phyloP scores from a whole-genome alignment of 2,797 vertebrate species.

The Lepus oiostolus region DNA sequence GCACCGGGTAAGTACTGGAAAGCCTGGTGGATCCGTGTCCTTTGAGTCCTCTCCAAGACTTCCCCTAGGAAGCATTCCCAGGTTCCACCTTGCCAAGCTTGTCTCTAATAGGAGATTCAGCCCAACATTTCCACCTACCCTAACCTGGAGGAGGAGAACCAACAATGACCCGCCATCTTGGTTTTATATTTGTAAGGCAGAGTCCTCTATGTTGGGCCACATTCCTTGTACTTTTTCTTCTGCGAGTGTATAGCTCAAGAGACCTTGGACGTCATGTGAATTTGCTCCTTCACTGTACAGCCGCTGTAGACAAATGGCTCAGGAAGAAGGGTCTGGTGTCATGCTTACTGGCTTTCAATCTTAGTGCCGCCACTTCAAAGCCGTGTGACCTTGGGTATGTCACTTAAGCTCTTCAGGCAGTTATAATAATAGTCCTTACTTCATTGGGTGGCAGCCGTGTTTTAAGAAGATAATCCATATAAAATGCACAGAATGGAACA shows the following conservation, averaged over 20 bases:
- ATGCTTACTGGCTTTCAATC: neutral
- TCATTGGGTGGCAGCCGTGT: neutral
- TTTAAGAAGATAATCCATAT: conserved; percentile 54
- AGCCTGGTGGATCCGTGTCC: neutral
- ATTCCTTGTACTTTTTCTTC: neutral
- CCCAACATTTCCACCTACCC: neutral
- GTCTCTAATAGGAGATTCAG: neutral
- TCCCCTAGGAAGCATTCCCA: neutral
- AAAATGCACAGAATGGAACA: neutral
- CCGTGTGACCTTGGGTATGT: neutral
- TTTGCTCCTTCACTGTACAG: neutral
- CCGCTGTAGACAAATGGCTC: neutral
- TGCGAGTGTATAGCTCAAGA: neutral
- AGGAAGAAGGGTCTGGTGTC: neutral
- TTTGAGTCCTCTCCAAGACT: neutral
- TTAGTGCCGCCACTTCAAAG: neutral
- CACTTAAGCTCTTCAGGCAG: conserved; percentile 1
- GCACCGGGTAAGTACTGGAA: neutral
- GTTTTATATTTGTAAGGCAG: conserved; percentile 2
- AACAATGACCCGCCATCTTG: neutral
- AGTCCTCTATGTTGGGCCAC: neutral
- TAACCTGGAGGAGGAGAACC: neutral
- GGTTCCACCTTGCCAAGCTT: neutral
- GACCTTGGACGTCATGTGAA: neutral
- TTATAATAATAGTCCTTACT: conserved; percentile 17